phyloP scores from a whole-genome alignment of 2,797 vertebrate species.

The Oreochromis mossambicus region DNA sequence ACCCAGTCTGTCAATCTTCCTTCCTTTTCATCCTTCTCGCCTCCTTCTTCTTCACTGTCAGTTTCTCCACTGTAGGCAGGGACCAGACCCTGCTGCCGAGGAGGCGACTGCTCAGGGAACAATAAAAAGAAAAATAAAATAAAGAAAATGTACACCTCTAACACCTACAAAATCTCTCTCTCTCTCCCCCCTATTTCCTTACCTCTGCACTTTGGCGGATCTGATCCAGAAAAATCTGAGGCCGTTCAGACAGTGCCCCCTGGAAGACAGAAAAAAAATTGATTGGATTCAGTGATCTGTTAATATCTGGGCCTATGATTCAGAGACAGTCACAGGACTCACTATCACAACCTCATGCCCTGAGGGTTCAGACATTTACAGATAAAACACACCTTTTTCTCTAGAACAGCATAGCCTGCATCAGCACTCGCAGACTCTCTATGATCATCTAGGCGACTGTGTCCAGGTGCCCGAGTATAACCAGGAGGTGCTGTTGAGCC shows the following conservation, averaged over 20 bases:
- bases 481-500: conserved; percentile 47
- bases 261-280: conserved; percentile 36
- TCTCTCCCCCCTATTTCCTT: conserved; percentile 50
- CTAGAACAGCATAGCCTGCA: conserved; percentile 88
- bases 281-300: background rate
- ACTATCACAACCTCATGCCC: background rate
- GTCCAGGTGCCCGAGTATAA: conserved; percentile 47
- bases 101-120: conserved; percentile 55
- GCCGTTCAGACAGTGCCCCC: conserved; percentile 85
- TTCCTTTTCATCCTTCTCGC: conserved; percentile 79
- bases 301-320: background rate
- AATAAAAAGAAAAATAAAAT: background rate
- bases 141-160: background rate
- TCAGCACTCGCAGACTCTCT: conserved; percentile 88
- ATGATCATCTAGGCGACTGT: conserved; percentile 77
- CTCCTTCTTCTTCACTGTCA: conserved; percentile 86
- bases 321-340: background rate
- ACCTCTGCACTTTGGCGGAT: conserved; percentile 80
- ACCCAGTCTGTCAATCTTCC: conserved; percentile 88
- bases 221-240: conserved; percentile 83
- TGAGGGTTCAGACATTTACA: background rate
- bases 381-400: conserved; percentile 82
- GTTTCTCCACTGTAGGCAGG: conserved; percentile 86
- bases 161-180: background rate
- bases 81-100: conserved; percentile 78